phyloP scores from a whole-genome alignment of 2,888 invertebrate species.

The Dysmachus trigonus region DNA sequence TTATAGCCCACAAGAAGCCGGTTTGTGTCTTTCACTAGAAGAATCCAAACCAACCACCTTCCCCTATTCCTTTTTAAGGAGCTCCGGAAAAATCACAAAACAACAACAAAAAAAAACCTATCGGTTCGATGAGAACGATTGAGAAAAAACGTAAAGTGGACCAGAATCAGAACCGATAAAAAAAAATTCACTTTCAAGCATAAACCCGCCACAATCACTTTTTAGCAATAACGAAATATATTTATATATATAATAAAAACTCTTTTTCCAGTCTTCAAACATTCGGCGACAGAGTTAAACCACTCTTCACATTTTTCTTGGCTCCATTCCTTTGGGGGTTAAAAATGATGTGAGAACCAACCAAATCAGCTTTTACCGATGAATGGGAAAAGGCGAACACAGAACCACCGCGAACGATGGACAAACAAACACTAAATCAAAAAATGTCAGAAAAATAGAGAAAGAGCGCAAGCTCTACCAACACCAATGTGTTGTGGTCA shows the following conservation, averaged over 20 bases:
- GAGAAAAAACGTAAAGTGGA: neutral
- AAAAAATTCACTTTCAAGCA: neutral
- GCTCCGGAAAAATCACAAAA: neutral
- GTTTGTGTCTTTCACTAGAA: neutral
- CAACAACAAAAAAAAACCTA: neutral
- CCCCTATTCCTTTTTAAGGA: neutral
- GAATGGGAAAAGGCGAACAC: constrained; percentile 35
- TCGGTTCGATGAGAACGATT: neutral
- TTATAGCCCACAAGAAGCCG: neutral
- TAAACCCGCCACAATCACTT: neutral
- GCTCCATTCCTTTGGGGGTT: neutral
- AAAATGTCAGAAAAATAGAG: constrained; percentile 41
- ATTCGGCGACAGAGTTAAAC: neutral
- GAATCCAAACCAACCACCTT: neutral
- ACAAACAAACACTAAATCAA: constrained; percentile 62
- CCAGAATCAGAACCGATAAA: neutral
- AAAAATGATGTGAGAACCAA: constrained; percentile 28
- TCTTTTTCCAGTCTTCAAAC: neutral
- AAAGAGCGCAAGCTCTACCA: constrained; percentile 29
- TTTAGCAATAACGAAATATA: neutral
- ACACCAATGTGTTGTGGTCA: neutral
- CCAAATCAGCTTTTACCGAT: constrained; percentile 23
- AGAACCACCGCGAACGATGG: constrained; percentile 60
- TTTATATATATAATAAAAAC: neutral
- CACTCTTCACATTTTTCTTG: neutral